A percentile compares a stretch with the other conserved stretches of the same genome.
phyloP scores from a whole-genome alignment of 2,113 vertebrate species.

The Siniperca knerii region DNA sequence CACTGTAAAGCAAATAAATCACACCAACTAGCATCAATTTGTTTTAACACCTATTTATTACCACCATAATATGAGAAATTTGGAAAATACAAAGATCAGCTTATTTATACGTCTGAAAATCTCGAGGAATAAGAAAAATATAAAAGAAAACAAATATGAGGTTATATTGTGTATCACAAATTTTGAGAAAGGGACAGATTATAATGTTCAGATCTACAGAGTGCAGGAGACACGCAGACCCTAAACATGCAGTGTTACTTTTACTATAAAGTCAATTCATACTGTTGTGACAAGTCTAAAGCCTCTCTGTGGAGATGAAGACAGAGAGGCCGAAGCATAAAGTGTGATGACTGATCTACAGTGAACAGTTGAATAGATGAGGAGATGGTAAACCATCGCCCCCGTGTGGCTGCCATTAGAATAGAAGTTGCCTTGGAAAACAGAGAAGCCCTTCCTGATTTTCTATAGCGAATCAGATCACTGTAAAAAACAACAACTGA shows the following conservation, averaged over 20 bases:
- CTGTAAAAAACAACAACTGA: constrained; percentile 29
- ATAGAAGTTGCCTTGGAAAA: constrained; percentile 54
- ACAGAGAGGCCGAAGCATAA: constrained; percentile 21
- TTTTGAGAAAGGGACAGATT: constrained; percentile 76
- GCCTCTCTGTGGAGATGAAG: constrained; percentile 50
- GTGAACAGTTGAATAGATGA: constrained; percentile 51
- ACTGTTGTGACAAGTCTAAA: constrained; percentile 55
- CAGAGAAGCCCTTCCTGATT: constrained; percentile 62
- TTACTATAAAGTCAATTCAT: constrained; percentile 61
- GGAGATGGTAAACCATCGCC: constrained; percentile 64
- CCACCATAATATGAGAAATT: constrained; percentile 88
- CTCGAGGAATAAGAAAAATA: constrained; percentile 84
- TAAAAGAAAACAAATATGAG: constrained; percentile 84
- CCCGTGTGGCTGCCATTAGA: constrained; percentile 76
- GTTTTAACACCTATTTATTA: constrained; percentile 89
- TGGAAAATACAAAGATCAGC: constrained; percentile 90
- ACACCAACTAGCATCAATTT: not conserved
- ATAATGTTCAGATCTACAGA: constrained; percentile 64
- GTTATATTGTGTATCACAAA: constrained; percentile 83
- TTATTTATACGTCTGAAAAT: constrained; percentile 86
- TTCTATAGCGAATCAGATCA: constrained; percentile 52
- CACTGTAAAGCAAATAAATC: not conserved
- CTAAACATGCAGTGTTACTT: constrained; percentile 70
- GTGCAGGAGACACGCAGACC: constrained; percentile 61
- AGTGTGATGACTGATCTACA: constrained; percentile 52